Base-by-base conservation (phyloP, 2,888 invertebrate genomes). In the Zaprionus bogoriensis region DNA sequence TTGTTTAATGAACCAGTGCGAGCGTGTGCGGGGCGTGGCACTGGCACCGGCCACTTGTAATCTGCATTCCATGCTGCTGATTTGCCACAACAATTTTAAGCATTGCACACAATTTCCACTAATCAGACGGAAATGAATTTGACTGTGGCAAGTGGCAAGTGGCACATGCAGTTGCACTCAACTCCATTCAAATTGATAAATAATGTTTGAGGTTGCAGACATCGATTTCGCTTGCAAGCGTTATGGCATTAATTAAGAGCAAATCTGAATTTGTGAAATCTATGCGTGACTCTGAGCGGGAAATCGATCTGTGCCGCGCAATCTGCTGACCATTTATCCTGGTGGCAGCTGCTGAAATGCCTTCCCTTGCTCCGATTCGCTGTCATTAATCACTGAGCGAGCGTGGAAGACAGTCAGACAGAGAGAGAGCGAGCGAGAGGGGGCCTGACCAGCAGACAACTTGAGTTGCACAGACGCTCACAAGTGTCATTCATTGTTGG, bases 401-500 rank as follows among this genome's bases (percentile, higher is more conserved):
- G n/a, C 6, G 22, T 20, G 14, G n/a, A 48, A 10, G 14, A 3
- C 19, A 41, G 5, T 4, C 25, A 14, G 10, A 9, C 20, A n/a
- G 7, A 12, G n/a, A 19, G 14, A 14, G 7, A 10, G 42, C n/a
- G 9, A n/a, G 5, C 7, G 5, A 17, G 4, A 7, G 32, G 4
- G n/a, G 17, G n/a, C n/a, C n/a, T n/a, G n/a, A n/a, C 14, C 14
- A 32, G 3, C 32, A 36, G 32, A 36, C 32, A 36, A 36, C 32
- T 36, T 36, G 32, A 36, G 32, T 7, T 17, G 2, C 28, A 6
- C 17, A 28, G 22, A 27, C 57, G 23, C 45, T 39, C 38, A 54
- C 38, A 59, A 61, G 61, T 60, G 64, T 74, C 77, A 73, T 61
- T 80, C 77, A 73, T 79, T 85, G 87, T 77, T 83, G 61, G 55